A percentile compares a stretch with the other conserved stretches of the same genome.
Conservation (phyloP, 2,888 invertebrate species). For the Drosophila cyrtoloma region DNA sequence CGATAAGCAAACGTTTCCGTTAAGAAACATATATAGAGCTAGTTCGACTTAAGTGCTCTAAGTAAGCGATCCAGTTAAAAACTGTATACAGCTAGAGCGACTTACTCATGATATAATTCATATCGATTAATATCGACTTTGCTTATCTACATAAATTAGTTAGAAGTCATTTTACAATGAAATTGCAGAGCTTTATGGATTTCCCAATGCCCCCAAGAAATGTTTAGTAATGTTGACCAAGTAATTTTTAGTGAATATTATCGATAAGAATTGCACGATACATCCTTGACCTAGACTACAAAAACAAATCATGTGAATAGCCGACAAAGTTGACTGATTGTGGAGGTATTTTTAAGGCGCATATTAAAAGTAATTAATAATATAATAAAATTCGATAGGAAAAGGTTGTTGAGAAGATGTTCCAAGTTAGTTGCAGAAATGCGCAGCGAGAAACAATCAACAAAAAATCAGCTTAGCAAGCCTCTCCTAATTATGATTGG, state of each 20-base stretch:
- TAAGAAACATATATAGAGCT: background rate
- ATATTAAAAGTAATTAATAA: slow-evolving; percentile 14
- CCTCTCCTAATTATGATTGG: slow-evolving; percentile 28
- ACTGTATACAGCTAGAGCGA: background rate
- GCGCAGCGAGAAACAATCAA: background rate
- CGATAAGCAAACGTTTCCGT: background rate
- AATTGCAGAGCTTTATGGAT: background rate
- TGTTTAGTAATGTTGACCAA: slow-evolving; percentile 50
- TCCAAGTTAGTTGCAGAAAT: slow-evolving; percentile 6
- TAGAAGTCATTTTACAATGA: background rate
- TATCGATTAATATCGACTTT: background rate
- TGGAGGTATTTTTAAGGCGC: slow-evolving; percentile 24
- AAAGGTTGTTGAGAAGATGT: background rate
- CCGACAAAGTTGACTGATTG: slow-evolving; percentile 24
- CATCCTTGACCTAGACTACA: slow-evolving; percentile 70
- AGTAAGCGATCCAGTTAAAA: background rate
- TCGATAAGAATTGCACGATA: slow-evolving; percentile 33
- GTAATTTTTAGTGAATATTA: slow-evolving; percentile 30
- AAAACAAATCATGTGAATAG: slow-evolving; percentile 40
- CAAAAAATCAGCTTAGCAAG: background rate
- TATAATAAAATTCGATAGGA: background rate
- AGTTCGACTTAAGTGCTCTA: background rate
- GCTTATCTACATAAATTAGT: background rate
- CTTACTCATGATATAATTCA: too few relatives aligned
- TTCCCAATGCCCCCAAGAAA: background rate